Base-by-base conservation (phyloP, 1,140 invertebrate species). In the Lithobius niger region DNA sequence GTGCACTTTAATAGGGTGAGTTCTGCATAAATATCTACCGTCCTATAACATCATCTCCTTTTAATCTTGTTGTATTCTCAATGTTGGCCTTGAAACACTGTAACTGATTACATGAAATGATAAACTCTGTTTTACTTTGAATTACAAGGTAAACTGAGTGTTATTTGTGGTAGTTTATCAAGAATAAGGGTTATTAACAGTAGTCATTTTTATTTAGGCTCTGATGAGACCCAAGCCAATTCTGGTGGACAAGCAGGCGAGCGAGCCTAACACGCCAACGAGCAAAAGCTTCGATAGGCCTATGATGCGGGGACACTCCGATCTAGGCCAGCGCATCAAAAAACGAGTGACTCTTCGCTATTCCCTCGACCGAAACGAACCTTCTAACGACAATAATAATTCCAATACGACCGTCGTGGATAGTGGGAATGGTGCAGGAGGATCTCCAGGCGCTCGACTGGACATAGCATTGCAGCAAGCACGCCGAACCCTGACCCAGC, bases 261-360 rank as follows among this genome's bases (percentile, higher is more conserved):
- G 84, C 60, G 84, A 87, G 71, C 84, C 84, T 40, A 84, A 79
- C 66, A 86, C 84, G 25, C 83, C 83, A 1, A 78, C 74, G 22
- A 69, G 69, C 24, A 73, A 74, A 55, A 74, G 67, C 44, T 72
- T 74, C 47, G 71, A 75, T 56, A 69, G 73, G 64, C 80, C 80
- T 59, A 85, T 87, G 76, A 77, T 83, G 64, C 72, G 83, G 51
- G 83, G 84, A 27, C 80, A 82, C 65, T 86, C 85, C 31, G 86
- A 88, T 70, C 77, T 88, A 58, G 82, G 84, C 57, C 83, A 80
- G 69, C 76, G 84, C 66, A 82, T 86, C 60, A 84, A 84, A 67
- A 89, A 88, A 72, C 77, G 83, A 67, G 86, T 90, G 56, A 88
- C 86, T 52, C 77, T 87, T 66, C 83, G 79, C 77, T 82, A 73